Evolutionary conservation across 2,888 invertebrate species (phyloP), one percentile per base, ranked within the genome.

Genomic region (Athrips mouffetella): DNA sequence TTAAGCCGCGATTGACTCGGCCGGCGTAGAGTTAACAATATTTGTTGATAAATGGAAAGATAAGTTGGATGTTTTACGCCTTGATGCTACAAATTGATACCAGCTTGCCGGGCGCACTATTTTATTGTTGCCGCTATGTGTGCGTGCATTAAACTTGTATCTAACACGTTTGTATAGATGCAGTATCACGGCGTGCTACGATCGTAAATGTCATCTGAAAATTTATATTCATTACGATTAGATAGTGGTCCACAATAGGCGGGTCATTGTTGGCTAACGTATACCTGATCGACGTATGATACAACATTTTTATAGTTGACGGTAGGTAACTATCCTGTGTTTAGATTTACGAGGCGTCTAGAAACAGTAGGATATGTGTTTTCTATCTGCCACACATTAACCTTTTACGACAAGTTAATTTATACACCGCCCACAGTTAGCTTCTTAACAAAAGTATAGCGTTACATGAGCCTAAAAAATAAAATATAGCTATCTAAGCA

Each of bases 161-260:
- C 80, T 76, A 76, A 80, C 76, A 74, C 73, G 75, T 78, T 73
- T 79, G 78, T 78, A 76, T 77, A 73, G 79, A 80, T 76, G 76
- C 77, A 70, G 77, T 84, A 83, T 81, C 84, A 16, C 33, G 76
- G 79, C 71, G 81, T 72, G 80, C 72, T 73, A 67, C 76, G 82
- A 81, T 86, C 87, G 84, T 88, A 85, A 87, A 88, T 84, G 87
- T 87, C 87, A 85, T 85, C 81, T 78, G 80, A 83, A 86, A 86
- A 88, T 88, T 87, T 88, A 88, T 88, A 86, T 87, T 85, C 83
- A 87, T 84, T 82, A 85, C 87, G 86, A 85, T 86, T 86, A 86
- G 87, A 87, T 86, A 86, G 79, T 76, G 74, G 73, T 67, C 70
- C 76, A 83, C 83, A 84, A 85, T 80, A 68, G 76, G 73, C 71